Conservation (phyloP, 2,113 vertebrate genomes). For the Bujurquina vittata region DNA sequence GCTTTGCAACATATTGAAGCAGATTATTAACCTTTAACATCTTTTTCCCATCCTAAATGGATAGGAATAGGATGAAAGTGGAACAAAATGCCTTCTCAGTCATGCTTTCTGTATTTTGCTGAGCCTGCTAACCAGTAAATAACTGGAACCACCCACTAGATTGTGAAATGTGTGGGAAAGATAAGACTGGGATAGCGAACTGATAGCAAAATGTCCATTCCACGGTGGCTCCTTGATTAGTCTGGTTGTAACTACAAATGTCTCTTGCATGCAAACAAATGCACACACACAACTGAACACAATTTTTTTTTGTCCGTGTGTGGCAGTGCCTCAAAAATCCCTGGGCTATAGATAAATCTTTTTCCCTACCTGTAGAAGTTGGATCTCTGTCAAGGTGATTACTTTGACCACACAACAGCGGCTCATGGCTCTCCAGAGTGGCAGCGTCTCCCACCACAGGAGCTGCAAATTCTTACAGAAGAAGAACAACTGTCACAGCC, state of each 20-base stretch:
- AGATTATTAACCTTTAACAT: neutral
- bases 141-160: conserved; percentile 63
- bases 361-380: conserved; percentile 80
- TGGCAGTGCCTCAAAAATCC: neutral
- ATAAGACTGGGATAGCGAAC: conserved; percentile 56
- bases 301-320: neutral
- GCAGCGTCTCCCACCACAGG: conserved; percentile 41
- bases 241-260: conserved; percentile 20
- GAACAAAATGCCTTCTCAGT: conserved; percentile 44
- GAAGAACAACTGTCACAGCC: conserved; percentile 49
- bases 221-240: conserved; percentile 26
- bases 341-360: neutral
- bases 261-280: conserved; percentile 21
- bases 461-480: conserved; percentile 37
- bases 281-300: neutral
- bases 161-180: conserved; percentile 68
- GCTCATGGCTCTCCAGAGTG: conserved; percentile 74
- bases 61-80: conserved; percentile 40
- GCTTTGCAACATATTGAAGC: conserved; percentile 1
- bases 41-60: conserved; percentile 25
- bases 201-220: conserved; percentile 52
- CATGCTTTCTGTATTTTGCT: conserved; percentile 40
- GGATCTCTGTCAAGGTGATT: conserved; percentile 82
- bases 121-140: conserved; percentile 64
- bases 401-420: conserved; percentile 80